Base-by-base conservation (phyloP, 1,140 invertebrate genomes). In the Tribolium castaneum region DNA sequence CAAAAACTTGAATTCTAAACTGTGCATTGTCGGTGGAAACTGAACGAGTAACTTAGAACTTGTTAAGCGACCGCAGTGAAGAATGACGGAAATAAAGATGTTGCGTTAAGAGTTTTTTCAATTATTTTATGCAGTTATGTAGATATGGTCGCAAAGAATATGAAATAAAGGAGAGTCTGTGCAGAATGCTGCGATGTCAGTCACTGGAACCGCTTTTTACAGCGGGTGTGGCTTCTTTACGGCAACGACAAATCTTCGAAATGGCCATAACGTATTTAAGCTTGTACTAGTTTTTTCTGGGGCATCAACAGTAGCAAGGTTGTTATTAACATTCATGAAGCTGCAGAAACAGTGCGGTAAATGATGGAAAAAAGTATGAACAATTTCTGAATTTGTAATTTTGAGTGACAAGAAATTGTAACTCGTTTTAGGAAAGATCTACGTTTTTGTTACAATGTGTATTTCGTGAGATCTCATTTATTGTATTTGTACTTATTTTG, bases 71-170 rank as follows among this genome's bases (percentile, higher is more conserved):
- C 25, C 25, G 25, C 25, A 4, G 6, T 30, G 3, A 30, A 30
- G 25, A 45, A n/a, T 45, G 39, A 45, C 5, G 7, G 9, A 45
- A 45, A 45, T 45, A 45, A 45, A 45, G 39, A 45, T 45, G 39
- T 45, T 9, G 39, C 6, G n/a, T 45, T 45, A 9, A 52, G 51
- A 52, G 49, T 12, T 50, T 50, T 14, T 14, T 19, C 10, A 52
- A 52, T 52, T 12, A 52, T 52, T 52, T 14, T 52, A 52, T 52
- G 51, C 51, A 52, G 51, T 16, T 52, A 52, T 52, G 51, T 52
- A 19, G 12, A 19, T 14, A 14, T 30, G 25, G 16, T 16, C 16
- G 13, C 7, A 52, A 30, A 52, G 13, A 6, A 14, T 4, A 14
- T 52, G 16, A 52, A 14, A 52, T 52, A 16, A 52, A 52, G 51